A percentile compares a stretch with the other conserved stretches of the same genome.
phyloP scores from a whole-genome alignment of 2,797 vertebrate genomes.

The Jordanella pulchra region DNA sequence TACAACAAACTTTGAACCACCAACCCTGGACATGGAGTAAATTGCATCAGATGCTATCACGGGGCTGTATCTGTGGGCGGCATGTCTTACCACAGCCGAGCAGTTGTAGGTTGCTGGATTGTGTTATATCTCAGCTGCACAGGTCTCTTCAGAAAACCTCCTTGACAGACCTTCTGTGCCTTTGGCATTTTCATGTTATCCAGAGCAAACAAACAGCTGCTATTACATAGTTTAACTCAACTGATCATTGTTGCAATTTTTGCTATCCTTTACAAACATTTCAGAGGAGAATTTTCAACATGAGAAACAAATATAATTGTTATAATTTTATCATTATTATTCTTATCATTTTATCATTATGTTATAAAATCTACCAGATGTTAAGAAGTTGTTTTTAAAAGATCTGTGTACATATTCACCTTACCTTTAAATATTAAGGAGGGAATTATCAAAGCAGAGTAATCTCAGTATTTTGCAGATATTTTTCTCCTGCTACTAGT shows the following conservation, averaged over 20 bases:
- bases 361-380: background rate
- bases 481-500: background rate
- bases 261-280: background rate
- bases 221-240: background rate
- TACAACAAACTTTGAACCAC: constrained; percentile 63
- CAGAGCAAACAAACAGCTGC: constrained; percentile 20
- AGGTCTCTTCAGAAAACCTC: constrained; percentile 47
- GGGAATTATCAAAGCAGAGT: background rate
- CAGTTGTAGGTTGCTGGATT: constrained; percentile 45
- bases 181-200: constrained; percentile 39
- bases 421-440: background rate
- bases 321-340: too few species aligned
- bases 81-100: constrained; percentile 58
- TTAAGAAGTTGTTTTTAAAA: background rate
- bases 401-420: background rate
- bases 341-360: background rate
- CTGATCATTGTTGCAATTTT: background rate
- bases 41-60: constrained; percentile 79
- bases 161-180: constrained; percentile 35
- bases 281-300: too few species aligned
- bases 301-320: background rate
- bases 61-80: constrained; percentile 71
- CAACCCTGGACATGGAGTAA: constrained; percentile 68
- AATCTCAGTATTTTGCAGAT: background rate
- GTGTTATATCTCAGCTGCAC: constrained; percentile 65